Base-by-base conservation (phyloP, 92 coral and sea anemone species). In the Porites rus region DNA sequence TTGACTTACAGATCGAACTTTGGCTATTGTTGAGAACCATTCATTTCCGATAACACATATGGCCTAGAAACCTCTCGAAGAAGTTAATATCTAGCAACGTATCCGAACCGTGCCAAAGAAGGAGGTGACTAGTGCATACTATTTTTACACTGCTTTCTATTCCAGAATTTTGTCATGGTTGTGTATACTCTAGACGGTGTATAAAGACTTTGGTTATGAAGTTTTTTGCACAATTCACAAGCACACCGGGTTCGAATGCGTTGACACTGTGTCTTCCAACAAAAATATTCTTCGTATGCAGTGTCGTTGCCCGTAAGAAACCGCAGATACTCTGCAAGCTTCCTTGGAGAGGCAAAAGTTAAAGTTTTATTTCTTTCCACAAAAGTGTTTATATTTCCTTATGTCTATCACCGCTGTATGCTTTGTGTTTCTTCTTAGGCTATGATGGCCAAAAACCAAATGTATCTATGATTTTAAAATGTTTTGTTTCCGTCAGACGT, bases 281-380 rank as follows among this genome's bases (percentile, higher is more conserved):
- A 38, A 62, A 93, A 93, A 76, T 93, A 93, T 67, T 85, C 69
- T 52, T 52, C 72, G 62, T 93, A 93, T 6, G 92, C 96, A 19
- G 96, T 90, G 65, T 93, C 92, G 68, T 93, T 93, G 2, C 79
- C 65, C 65, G 90, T 91, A 7, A 93, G 88, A 51, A 90, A 93
- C 51, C 60, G 67, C 38, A 93, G 78, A 77, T 93, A 91, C 0
- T 88, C 72, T 1, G 92, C 96, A 20, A 93, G 92, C 0, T 83
- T 19, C 75, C 80, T 88, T 3, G 94, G 90, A 64, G 90, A 89
- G 8, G 81, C 93, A 80, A 88, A 38, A 38, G 46, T 38, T 38
- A 38, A 38, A 38, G 46, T 38, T 38, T 38, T 38, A 38, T 38
- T 38, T 38, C 46, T 38, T 38, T 4, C 46, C 46, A 38, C 5